A percentile compares a stretch with the other conserved stretches of the same genome.
Evolutionary conservation across 2,113 vertebrate species (phyloP).

Genomic region (Pluvialis apricaria): DNA sequence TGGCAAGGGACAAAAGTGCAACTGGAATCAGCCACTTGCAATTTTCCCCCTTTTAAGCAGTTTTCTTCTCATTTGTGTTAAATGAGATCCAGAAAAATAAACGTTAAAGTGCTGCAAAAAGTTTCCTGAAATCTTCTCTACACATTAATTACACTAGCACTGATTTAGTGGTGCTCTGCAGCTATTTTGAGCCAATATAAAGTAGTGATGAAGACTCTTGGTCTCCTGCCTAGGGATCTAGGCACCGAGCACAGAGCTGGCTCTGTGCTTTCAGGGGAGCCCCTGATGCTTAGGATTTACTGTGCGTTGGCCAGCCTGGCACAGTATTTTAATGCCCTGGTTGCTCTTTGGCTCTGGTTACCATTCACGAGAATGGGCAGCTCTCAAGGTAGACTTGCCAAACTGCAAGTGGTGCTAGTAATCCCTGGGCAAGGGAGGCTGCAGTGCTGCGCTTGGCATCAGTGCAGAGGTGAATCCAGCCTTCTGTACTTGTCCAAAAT

Average conservation of each 20-base stretch:
- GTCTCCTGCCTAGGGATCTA: not conserved
- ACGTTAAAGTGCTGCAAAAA: not conserved
- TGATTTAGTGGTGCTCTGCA: not conserved
- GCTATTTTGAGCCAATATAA: not conserved
- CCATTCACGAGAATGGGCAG: not conserved
- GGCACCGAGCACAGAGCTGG: not conserved
- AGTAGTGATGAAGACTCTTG: not conserved
- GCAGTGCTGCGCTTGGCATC: not conserved
- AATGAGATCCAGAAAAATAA: conserved; percentile 33
- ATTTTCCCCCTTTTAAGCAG: conserved; percentile 4
- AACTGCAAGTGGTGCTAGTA: not conserved
- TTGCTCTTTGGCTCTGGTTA: not conserved
- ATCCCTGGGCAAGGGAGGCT: not conserved
- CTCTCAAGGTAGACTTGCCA: not conserved
- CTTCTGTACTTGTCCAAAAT: not conserved
- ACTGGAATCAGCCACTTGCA: conserved; percentile 1
- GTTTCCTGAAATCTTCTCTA: not conserved
- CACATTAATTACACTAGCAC: not conserved
- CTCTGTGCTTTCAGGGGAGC: not conserved
- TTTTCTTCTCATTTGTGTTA: conserved; percentile 22
- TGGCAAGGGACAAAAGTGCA: conserved; percentile 4
- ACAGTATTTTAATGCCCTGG: not conserved
- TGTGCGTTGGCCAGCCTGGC: not conserved
- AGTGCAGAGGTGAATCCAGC: not conserved
- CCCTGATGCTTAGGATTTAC: not conserved